Base-by-base conservation (phyloP, 2,797 vertebrate genomes). In the Aplochiton taeniatus region DNA sequence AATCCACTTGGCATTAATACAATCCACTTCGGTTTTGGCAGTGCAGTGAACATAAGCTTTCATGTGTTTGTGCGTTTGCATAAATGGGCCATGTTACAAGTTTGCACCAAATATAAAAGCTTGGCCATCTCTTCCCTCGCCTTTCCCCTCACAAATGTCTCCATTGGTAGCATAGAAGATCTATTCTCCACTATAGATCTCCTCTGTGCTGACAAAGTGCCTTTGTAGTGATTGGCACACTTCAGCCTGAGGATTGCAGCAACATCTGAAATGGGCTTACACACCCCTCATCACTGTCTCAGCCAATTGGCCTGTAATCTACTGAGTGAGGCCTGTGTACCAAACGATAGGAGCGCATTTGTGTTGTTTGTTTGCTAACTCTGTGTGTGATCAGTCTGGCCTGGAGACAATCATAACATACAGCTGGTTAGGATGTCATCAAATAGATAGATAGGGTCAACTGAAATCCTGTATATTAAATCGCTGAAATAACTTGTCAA, bases 251-350 rank as follows among this genome's bases (percentile, higher is more conserved):
- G 66, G 16, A 49, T 20, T 8, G 9, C 48, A 63, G 31, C 55
- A 59, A 59, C 20, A 45, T 60, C 65, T 61, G 64, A 70, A 52
- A 62, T 62, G 13, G 8, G 57, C 47, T 62, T 41, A 74, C 50
- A 68, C 45, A 5, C 58, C 50, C 67, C 63, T 66, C 58, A 57
- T 50, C 50, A 41, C 56, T 53, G 67, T 51, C 65, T 16, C 17
- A 12, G 20, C 57, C 63, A 77, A 50, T 68, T 72, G 53, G 65
- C 65, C 43, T 58, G 70, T 64, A 64, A 75, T 66, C 61, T 61
- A 18, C 41, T 68, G 66, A 58, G 53, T 49, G 2, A 60, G 65
- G 19, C 59, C 68, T 31, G 64, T 52, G 14, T 56, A 31, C 31
- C 2, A 31, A 31, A 31, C n/a, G n/a, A n/a, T 31, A 31, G 6